Conservation (phyloP, 2,888 invertebrate genomes). For the Hypomecis punctinalis region DNA sequence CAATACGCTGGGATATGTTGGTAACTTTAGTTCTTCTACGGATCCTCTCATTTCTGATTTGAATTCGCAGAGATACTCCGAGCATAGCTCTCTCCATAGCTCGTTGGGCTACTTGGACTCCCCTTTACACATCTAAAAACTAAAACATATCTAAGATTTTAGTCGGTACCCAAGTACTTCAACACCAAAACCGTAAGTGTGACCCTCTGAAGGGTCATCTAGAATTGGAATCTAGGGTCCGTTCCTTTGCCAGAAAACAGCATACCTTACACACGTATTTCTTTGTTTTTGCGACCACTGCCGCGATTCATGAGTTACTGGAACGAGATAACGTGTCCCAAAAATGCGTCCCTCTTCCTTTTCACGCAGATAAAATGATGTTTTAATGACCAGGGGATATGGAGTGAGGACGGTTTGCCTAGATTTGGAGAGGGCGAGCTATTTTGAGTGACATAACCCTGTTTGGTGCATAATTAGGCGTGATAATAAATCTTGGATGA, state of each 20-base stretch:
- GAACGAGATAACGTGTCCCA: constrained; percentile 53
- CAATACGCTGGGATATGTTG: no score
- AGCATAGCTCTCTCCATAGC: no score
- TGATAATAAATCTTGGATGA: not conserved
- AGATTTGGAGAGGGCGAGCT: constrained; percentile 30
- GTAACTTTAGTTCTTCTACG: no score
- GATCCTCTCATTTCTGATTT: no score
- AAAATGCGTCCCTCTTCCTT: constrained; percentile 58
- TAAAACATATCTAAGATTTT: no score
- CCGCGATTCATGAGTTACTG: constrained; percentile 54
- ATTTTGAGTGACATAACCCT: constrained; percentile 32
- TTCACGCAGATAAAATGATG: constrained; percentile 52
- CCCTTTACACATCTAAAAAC: no score
- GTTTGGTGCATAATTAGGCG: constrained; percentile 20
- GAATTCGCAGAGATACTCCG: no score
- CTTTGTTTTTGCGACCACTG: constrained; percentile 53
- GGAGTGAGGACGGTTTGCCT: constrained; percentile 36
- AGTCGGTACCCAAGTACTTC: not conserved
- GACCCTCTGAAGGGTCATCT: constrained; percentile 3
- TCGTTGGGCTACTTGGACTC: no score
- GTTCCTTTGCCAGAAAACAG: constrained; percentile 11
- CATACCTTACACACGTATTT: constrained; percentile 21
- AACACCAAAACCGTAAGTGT: not conserved
- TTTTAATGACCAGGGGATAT: constrained; percentile 55
- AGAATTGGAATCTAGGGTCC: constrained; percentile 6